Evolutionary conservation across 2,888 invertebrate genomes (phyloP).

Genomic region (Halocaridina rubra): DNA sequence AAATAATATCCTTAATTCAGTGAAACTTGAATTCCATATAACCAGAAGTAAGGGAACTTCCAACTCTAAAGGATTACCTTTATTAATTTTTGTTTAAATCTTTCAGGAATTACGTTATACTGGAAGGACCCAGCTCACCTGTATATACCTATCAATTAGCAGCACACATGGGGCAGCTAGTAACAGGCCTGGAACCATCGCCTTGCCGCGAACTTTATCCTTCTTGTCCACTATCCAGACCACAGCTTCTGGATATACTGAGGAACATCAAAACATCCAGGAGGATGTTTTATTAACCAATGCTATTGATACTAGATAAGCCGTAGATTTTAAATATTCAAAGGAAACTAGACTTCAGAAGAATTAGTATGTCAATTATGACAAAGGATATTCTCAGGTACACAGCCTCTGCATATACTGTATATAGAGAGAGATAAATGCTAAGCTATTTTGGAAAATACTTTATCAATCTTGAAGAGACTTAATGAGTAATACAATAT

Average conservation of each 20-base stretch:
- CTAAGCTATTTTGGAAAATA: too few species aligned
- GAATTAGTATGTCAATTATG: too few species aligned
- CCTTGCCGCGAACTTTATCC: constrained; percentile 58
- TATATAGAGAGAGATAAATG: too few species aligned
- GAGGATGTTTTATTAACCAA: constrained; percentile 37
- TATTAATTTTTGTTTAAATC: too few species aligned
- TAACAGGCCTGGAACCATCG: constrained; percentile 49
- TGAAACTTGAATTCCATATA: not conserved
- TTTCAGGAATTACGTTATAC: constrained; percentile 40
- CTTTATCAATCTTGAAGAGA: too few species aligned
- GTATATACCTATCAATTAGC: constrained; percentile 55
- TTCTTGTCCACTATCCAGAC: constrained; percentile 47
- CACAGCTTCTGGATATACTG: constrained; percentile 39
- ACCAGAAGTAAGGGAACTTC: not conserved
- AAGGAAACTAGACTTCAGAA: too few species aligned
- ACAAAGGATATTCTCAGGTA: too few species aligned
- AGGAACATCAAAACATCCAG: constrained; percentile 25
- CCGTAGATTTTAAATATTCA: too few species aligned
- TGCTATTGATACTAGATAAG: too few species aligned
- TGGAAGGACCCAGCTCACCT: constrained; percentile 48
- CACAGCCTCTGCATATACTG: too few species aligned
- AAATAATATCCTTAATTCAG: not conserved
- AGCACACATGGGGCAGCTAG: constrained; percentile 61
- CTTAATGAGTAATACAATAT: too few species aligned
- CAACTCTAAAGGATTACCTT: too few species aligned